Base-by-base conservation (phyloP, 2,888 invertebrate species). In the Steromphala cineraria region DNA sequence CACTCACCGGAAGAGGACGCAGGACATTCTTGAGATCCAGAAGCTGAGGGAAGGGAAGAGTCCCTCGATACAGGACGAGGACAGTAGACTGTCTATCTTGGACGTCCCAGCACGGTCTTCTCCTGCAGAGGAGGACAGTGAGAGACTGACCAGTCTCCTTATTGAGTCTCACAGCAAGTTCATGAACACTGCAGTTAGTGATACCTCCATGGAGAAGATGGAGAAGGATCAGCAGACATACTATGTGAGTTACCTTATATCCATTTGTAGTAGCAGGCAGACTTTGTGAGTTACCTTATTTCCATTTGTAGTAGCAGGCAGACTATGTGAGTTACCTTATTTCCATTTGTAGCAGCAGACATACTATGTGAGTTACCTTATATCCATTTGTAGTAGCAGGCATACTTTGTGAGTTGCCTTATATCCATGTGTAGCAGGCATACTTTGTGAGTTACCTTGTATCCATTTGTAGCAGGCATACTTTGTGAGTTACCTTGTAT, bases 21-120 rank as follows among this genome's bases (percentile, higher is more conserved):
- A 87, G 75, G 92, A 92, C 81, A 92, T 91, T 4, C 81, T 87
- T 10, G 92, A 92, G 80, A 89, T 92, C 24, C 92, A 92, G 78
- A 83, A 87, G 53, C 80, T 91, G 15, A 83, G 86, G 75, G 82
- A 81, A 15, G 52, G 56, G 31, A 46, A 13, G 46, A 46, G 46
- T 46, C 46, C 46, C 46, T 5, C 13, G 13, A 46, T 10, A 46
- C 46, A 46, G 10, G 46, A 46, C 24, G 55, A 53, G 28, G 53
- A 67, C 56, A 31, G 24, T 40, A 10, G 53, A 2, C 2, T 28
- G 67, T 53, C 46, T 13, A 13, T 46, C 10, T 46, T 46, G 3
- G 31, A 28, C 8, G 7, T 28, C 67, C 31, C 36, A n/a, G n/a
- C 67, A 10, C 67, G 28, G 2, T 31, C 31, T 13, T 15, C 36